phyloP scores from a whole-genome alignment of 2,888 invertebrate genomes.

The Tachina lurida region DNA sequence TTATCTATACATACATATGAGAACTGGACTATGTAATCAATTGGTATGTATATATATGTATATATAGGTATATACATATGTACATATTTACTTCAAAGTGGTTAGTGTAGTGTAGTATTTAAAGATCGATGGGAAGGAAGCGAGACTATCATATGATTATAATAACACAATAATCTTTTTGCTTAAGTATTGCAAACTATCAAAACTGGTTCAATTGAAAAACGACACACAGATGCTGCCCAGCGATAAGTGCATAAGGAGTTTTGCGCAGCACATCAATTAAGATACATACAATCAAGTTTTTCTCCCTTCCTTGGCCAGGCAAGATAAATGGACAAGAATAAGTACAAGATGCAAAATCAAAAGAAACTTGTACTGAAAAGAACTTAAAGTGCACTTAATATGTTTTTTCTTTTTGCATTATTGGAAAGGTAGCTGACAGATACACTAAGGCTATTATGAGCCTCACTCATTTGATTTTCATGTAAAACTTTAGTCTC shows the following conservation, averaged over 20 bases:
- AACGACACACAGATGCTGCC: slow-evolving; percentile 47
- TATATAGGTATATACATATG: no score
- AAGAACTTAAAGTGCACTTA: slow-evolving; percentile 8
- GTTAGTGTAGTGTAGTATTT: slow-evolving; percentile 5
- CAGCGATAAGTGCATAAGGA: slow-evolving; percentile 55
- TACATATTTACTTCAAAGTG: neutral
- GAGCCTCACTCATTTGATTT: slow-evolving; percentile 46
- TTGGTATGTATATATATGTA: no score
- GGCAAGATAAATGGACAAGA: slow-evolving; percentile 26
- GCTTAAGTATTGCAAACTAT: slow-evolving; percentile 28
- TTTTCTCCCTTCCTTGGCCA: slow-evolving; percentile 56
- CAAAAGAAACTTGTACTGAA: neutral
- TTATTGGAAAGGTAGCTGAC: slow-evolving; percentile 40
- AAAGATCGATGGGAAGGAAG: slow-evolving; percentile 69
- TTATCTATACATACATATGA: neutral
- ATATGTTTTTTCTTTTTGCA: neutral
- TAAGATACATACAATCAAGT: slow-evolving; percentile 68
- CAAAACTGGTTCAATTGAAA: slow-evolving; percentile 69
- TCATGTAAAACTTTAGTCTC: slow-evolving; percentile 16
- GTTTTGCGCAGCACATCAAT: slow-evolving; percentile 62
- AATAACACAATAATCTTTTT: slow-evolving; percentile 46
- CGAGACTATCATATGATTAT: slow-evolving; percentile 63
- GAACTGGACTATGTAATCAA: neutral
- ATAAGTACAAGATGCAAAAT: neutral
- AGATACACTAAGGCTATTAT: slow-evolving; percentile 47